phyloP scores from a whole-genome alignment of 2,888 invertebrate species.

The Amorpha juglandis region DNA sequence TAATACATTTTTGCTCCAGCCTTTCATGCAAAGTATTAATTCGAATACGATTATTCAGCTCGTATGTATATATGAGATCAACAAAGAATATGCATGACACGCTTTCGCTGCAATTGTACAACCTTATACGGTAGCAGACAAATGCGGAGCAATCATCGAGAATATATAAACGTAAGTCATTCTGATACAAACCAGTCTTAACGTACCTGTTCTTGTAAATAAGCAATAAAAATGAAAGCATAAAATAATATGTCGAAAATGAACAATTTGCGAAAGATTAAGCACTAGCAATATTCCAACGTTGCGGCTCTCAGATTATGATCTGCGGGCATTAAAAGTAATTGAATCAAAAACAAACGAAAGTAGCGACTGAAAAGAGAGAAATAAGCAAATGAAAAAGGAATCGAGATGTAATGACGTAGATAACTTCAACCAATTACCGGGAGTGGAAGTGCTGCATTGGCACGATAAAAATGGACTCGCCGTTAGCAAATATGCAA shows the following conservation, averaged over 20 bases:
- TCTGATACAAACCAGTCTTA: background rate
- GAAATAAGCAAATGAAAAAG: slow-evolving; percentile 75
- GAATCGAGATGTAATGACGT: slow-evolving; percentile 81
- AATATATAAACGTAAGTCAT: background rate
- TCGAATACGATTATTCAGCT: background rate
- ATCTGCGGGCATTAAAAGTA: slow-evolving; percentile 71
- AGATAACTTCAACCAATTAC: slow-evolving; percentile 84
- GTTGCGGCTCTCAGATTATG: slow-evolving; percentile 57
- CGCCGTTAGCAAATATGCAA: slow-evolving; percentile 71
- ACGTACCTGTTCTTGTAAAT: background rate
- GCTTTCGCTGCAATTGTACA: slow-evolving; percentile 1
- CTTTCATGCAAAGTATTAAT: background rate
- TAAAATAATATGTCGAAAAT: slow-evolving; percentile 34
- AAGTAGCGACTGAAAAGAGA: slow-evolving; percentile 68
- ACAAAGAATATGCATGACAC: background rate
- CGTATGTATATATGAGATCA: background rate
- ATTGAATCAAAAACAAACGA: slow-evolving; percentile 81
- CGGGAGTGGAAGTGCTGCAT: slow-evolving; percentile 76
- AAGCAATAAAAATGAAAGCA: slow-evolving; percentile 6
- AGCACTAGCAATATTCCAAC: slow-evolving; percentile 51
- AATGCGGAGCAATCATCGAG: background rate
- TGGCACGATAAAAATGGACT: slow-evolving; percentile 76
- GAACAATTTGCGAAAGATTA: slow-evolving; percentile 44
- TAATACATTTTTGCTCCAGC: background rate
- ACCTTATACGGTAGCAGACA: background rate